These are phyloP conservation scores for Chaitophorus viminalis DNA, from an alignment of 2,888 invertebrate species.

Conservation along the genomic window DNA sequence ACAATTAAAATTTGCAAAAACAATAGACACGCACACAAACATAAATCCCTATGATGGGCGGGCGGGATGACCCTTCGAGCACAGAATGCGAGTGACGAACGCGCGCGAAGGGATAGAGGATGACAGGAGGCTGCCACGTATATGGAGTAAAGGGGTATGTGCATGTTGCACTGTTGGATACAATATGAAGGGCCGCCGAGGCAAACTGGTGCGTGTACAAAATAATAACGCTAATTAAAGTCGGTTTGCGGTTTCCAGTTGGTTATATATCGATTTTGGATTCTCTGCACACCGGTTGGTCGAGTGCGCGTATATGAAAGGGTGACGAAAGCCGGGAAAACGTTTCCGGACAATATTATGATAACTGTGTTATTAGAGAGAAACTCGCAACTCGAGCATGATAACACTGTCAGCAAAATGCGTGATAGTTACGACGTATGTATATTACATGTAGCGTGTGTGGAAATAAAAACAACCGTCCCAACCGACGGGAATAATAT, in stretches of 20 bases:
- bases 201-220: constrained; percentile 15
- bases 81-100: not conserved
- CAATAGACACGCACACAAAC: not conserved
- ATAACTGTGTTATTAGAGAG: constrained; percentile 29
- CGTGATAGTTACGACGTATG: too few relatives aligned
- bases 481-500: not conserved
- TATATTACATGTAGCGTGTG: too few relatives aligned
- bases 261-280: constrained; percentile 48
- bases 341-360: constrained; percentile 30
- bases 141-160: not conserved
- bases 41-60: not conserved
- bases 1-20: not conserved
- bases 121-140: not conserved
- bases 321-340: constrained; percentile 23
- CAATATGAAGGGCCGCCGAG: not conserved
- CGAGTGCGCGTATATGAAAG: not conserved
- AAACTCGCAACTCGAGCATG: not conserved
- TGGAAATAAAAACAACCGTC: not conserved
- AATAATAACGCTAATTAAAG: constrained; percentile 52
- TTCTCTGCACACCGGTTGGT: constrained; percentile 22
- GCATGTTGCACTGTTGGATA: not conserved
- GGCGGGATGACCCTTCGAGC: not conserved
- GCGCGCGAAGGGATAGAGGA: not conserved
- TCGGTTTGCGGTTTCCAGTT: constrained; percentile 48
- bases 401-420: not conserved